Evolutionary conservation across 2,888 invertebrate genomes (phyloP).

Genomic region (Ischnus inquisitorius): DNA sequence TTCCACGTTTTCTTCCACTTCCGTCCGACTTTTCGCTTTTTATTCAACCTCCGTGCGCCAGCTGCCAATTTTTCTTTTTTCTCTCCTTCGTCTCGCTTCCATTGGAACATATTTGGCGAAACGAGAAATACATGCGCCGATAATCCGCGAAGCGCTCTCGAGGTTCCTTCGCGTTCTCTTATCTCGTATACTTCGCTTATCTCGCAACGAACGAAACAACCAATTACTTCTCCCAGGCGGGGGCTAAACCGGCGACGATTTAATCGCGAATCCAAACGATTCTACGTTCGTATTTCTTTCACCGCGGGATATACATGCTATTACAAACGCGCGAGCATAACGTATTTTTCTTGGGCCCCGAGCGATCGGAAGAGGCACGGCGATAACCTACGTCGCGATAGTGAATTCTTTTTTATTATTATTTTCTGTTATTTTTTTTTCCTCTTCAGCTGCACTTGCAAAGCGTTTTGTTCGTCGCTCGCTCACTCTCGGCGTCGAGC

Average conservation of each 20-base stretch:
- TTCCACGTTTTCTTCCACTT: slow-evolving; percentile 54
- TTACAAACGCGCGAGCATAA: neutral
- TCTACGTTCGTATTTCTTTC: neutral
- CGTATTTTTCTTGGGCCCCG: slow-evolving; percentile 16
- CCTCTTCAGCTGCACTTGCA: slow-evolving; percentile 12
- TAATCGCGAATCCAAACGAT: too few species aligned
- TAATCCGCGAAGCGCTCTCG: neutral
- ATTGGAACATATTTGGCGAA: slow-evolving; percentile 50
- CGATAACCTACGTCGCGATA: slow-evolving; percentile 25
- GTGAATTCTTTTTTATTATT: neutral
- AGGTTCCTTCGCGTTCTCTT: neutral
- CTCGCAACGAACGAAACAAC: neutral
- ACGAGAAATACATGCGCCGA: slow-evolving; percentile 11
- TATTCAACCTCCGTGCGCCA: slow-evolving; percentile 40
- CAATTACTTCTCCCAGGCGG: too few species aligned
- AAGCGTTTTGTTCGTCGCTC: slow-evolving; percentile 26
- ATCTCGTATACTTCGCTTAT: neutral
- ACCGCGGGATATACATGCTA: too few species aligned
- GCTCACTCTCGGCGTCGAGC: slow-evolving; percentile 29
- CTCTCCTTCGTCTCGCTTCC: slow-evolving; percentile 50
- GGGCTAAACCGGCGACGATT: too few species aligned
- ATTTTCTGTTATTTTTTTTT: slow-evolving; percentile 5
- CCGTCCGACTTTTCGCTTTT: slow-evolving; percentile 46
- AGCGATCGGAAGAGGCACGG: slow-evolving; percentile 16
- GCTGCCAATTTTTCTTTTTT: slow-evolving; percentile 66